Conservation (phyloP, 2,113 vertebrate genomes). For the Puntigrus tetrazona region DNA sequence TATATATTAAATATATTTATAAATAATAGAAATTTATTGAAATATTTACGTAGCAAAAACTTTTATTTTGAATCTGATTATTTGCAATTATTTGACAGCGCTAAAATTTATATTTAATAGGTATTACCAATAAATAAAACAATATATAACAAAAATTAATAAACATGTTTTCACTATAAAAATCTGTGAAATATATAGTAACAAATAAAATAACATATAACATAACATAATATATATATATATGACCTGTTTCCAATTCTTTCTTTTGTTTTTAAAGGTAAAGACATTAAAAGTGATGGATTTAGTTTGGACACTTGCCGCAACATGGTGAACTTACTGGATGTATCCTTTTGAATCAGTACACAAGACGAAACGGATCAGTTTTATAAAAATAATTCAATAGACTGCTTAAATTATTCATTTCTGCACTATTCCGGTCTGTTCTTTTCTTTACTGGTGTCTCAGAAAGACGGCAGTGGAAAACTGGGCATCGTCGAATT, state of each 20-base stretch:
- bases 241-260: not conserved
- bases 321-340: constrained; percentile 74
- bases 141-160: not conserved
- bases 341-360: constrained; percentile 69
- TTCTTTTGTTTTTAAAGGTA: constrained; percentile 51
- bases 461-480: constrained; percentile 82
- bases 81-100: too few relatives aligned
- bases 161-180: not conserved
- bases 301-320: constrained; percentile 70
- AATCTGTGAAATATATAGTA: too few relatives aligned
- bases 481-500: constrained; percentile 87
- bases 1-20: too few relatives aligned
- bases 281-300: constrained; percentile 66
- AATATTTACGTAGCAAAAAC: too few relatives aligned
- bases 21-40: too few relatives aligned
- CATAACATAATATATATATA: not conserved
- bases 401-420: not conserved
- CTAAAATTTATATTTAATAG: not conserved
- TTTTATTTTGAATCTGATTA: too few relatives aligned
- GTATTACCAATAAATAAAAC: not conserved
- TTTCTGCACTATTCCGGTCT: not conserved
- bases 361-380: not conserved
- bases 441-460: constrained; percentile 55
- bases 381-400: not conserved
- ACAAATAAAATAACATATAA: too few relatives aligned